A percentile compares a stretch with the other conserved stretches of the same genome.
phyloP scores from a whole-genome alignment of 2,797 vertebrate genomes.

The Lacerta viridis region DNA sequence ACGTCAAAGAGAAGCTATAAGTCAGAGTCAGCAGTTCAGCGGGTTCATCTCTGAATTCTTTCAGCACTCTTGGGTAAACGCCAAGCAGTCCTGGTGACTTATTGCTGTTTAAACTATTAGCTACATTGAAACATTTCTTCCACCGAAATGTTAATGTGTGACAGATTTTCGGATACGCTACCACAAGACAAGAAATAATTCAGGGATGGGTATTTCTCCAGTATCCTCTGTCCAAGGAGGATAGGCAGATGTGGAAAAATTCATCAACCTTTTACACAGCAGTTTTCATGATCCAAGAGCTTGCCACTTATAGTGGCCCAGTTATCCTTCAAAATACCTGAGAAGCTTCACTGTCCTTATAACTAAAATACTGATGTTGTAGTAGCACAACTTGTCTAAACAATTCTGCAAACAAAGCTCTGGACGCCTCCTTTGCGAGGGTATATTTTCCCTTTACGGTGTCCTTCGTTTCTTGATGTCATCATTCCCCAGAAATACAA shows the following conservation, averaged over 20 bases:
- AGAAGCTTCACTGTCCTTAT: neutral
- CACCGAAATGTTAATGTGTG: constrained; percentile 15
- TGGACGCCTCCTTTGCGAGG: neutral
- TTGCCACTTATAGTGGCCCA: constrained; percentile 5
- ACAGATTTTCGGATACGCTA: constrained; percentile 16
- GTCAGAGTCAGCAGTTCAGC: constrained; percentile 25
- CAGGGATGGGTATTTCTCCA: neutral
- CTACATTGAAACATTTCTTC: neutral
- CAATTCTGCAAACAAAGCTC: neutral
- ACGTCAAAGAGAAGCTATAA: neutral
- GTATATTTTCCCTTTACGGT: neutral
- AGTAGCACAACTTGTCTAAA: neutral
- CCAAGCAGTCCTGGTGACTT: constrained; percentile 20
- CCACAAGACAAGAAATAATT: neutral
- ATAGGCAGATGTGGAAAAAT: neutral
- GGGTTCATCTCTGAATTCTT: constrained; percentile 1
- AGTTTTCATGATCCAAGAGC: neutral
- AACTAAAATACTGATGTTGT: neutral
- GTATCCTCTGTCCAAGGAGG: neutral
- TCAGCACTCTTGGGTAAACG: neutral
- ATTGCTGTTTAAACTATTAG: constrained; percentile 27
- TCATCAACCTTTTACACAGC: neutral
- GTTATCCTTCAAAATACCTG: neutral
- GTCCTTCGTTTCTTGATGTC: neutral
- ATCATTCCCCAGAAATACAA: neutral